Conservation (phyloP, 1,140 invertebrate genomes). For the Drosophila cardini region DNA sequence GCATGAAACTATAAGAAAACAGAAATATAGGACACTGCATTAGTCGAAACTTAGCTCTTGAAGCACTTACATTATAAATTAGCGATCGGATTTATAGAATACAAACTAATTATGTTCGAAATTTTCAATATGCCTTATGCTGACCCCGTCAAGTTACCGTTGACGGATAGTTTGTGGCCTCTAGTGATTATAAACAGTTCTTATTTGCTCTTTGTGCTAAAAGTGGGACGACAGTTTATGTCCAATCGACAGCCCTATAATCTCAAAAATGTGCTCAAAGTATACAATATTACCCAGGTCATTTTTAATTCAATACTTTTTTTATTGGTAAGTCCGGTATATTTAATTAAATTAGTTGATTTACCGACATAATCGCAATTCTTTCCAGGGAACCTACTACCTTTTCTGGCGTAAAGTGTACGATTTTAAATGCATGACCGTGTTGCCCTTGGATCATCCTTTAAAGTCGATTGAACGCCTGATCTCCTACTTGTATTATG, state of each 20-base stretch:
- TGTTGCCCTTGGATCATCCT: conserved; percentile 46
- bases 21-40: background rate
- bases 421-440: conserved; percentile 30
- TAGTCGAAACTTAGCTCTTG: conserved; percentile 2
- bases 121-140: conserved; percentile 15
- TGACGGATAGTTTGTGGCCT: conserved; percentile 90
- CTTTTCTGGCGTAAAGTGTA: conserved; percentile 23
- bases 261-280: conserved; percentile 89
- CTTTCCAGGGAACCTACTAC: conserved; percentile 15
- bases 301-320: conserved; percentile 39
- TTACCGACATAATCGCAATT: background rate
- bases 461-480: conserved; percentile 41
- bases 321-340: conserved; percentile 26
- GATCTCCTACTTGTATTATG: conserved; percentile 29
- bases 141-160: conserved; percentile 82
- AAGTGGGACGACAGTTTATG: conserved; percentile 91
- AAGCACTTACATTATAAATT: background rate
- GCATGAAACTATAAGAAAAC: too few relatives aligned
- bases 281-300: conserved; percentile 92
- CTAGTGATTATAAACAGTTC: conserved; percentile 88
- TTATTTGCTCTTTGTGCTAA: conserved; percentile 89
- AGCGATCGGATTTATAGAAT: too few relatives aligned
- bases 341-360: background rate
- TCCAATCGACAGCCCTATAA: conserved; percentile 91
- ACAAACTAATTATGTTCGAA: conserved; percentile 43